Evolutionary conservation across 2,797 vertebrate genomes (phyloP), one percentile per base, ranked within the genome.

Genomic region (Microctenopoma stevenorrisi): DNA sequence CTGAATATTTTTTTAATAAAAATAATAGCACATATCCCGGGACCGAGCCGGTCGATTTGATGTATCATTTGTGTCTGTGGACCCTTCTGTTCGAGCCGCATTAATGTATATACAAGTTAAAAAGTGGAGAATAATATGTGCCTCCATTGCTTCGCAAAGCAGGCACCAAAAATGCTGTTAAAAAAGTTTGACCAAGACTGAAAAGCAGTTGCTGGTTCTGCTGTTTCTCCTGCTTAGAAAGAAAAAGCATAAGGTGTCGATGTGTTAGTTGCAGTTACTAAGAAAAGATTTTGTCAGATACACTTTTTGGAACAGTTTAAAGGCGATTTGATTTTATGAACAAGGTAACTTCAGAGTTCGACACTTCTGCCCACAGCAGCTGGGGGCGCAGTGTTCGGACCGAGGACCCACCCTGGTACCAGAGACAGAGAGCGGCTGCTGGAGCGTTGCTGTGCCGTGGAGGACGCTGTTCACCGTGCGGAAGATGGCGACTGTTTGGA

Each of bases 401-500:
- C 8, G 14, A 22, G 51, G 81, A 84, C 63, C 87, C 84, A 59
- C 82, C 82, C 78, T 60, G 75, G 47, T 50, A 15, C 44, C 53
- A 48, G 59, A 46, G 55, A 62, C 63, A 11, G 35, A 46, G 54
- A 18, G 57, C 68, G 53, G 69, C 62, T 44, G 74, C 53, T 26
- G 33, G 68, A 53, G 79, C 60, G 72, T 73, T 72, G 69, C 82
- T 84, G 58, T 49, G 56, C 64, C 71, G 86, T 71, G 81, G 88
- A 88, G 79, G 91, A 83, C 76, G 88, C 83, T 69, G 78, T 61
- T 80, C 73, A 53, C 64, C 51, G 22, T 71, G 83, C 80, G 83
- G 86, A 95, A 95, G 93, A 95, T 95, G 94, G 93, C 93, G 93
- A 91, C 88, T 88, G 87, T 87, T 78, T 89, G 92, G 91, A 89